phyloP scores from a whole-genome alignment of 2,888 invertebrate genomes.

The Odontocerum albicorne region DNA sequence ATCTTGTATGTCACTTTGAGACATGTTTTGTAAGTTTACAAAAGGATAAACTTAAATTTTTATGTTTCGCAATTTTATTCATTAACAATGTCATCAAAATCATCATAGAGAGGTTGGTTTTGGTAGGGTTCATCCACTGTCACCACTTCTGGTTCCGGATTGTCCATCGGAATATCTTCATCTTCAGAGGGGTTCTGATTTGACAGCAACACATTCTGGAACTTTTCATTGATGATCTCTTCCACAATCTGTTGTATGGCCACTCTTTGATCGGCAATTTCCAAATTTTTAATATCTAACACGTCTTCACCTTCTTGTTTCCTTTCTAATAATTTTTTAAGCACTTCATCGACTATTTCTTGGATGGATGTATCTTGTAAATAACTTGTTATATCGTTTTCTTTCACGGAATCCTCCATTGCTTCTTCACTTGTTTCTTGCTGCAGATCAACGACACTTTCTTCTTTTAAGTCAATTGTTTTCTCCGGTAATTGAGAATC shows the following conservation, averaged over 20 bases:
- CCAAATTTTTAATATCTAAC: slow-evolving; percentile 27
- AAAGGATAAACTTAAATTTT: too few relatives aligned
- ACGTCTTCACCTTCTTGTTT: slow-evolving; percentile 56
- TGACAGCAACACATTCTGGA: too few relatives aligned
- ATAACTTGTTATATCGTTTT: slow-evolving; percentile 21
- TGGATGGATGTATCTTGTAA: slow-evolving; percentile 41
- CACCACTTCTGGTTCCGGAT: slow-evolving; percentile 2
- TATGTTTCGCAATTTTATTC: too few relatives aligned
- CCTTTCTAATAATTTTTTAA: slow-evolving; percentile 57
- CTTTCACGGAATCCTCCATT: slow-evolving; percentile 5
- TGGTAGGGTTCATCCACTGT: slow-evolving; percentile 11
- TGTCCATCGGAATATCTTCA: neutral
- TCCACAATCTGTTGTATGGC: slow-evolving; percentile 55
- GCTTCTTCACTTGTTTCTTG: slow-evolving; percentile 6
- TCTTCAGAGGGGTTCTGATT: too few relatives aligned
- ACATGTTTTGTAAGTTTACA: too few relatives aligned
- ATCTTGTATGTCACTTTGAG: too few relatives aligned
- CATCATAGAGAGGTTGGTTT: slow-evolving; percentile 15
- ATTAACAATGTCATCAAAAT: too few relatives aligned
- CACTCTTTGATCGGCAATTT: slow-evolving; percentile 49
- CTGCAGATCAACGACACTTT: neutral
- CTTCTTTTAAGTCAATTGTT: neutral
- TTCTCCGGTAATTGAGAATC: neutral
- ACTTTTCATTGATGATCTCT: slow-evolving; percentile 48
- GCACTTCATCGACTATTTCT: slow-evolving; percentile 55